These are phyloP conservation scores for Dreissena rostriformis DNA, from an alignment of 1,140 invertebrate species.

Conservation along the genomic window DNA sequence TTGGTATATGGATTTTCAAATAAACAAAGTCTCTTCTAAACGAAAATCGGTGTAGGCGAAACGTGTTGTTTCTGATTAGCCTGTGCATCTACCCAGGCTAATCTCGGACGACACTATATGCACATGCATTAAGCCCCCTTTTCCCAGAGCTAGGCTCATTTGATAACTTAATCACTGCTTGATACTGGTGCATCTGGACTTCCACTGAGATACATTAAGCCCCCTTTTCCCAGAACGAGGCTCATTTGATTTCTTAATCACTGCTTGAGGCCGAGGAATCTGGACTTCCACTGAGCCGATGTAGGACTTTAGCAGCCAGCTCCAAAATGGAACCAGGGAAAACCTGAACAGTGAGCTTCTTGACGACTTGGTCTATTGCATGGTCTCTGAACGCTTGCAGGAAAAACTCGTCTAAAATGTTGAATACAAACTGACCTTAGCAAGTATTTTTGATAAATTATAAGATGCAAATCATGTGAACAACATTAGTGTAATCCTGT, in stretches of 20 bases:
- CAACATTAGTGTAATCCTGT: background rate
- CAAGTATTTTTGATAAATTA: background rate
- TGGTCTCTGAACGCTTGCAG: constrained; percentile 63
- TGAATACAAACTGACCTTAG: background rate
- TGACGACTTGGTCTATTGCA: constrained; percentile 59
- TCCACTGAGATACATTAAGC: background rate
- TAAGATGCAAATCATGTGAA: background rate
- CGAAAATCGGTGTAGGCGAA: too few relatives aligned
- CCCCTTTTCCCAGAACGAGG: background rate
- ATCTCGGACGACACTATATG: background rate
- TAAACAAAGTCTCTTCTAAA: too few relatives aligned
- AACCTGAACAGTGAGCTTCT: constrained; percentile 20
- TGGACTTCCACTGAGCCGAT: constrained; percentile 50
- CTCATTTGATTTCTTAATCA: constrained; percentile 46
- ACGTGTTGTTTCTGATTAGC: background rate
- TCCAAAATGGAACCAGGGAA: constrained; percentile 55
- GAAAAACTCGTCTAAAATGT: constrained; percentile 61
- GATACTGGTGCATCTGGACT: too few relatives aligned
- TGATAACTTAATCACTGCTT: background rate
- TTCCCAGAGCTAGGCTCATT: background rate
- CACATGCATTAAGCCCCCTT: background rate
- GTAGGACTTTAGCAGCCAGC: constrained; percentile 58
- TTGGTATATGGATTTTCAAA: too few relatives aligned
- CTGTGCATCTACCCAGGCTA: background rate
- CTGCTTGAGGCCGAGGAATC: constrained; percentile 52